Conservation (phyloP, 1,140 invertebrate species). For the Euschistus heros region DNA sequence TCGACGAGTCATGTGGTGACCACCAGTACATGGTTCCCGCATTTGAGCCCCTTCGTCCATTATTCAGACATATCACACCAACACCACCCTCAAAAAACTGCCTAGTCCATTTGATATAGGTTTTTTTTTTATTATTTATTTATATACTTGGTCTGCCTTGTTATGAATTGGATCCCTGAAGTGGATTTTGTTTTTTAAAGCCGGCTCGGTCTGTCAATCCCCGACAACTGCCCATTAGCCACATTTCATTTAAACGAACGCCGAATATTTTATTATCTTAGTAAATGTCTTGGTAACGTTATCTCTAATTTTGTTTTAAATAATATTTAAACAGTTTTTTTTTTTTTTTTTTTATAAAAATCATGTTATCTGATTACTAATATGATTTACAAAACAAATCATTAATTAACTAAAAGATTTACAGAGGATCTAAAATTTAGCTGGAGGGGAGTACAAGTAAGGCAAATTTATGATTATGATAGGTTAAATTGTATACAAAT, state of each 20-base stretch:
- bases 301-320: too few relatives aligned
- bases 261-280: constrained; percentile 14
- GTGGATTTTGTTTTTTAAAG: constrained; percentile 12
- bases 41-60: constrained; percentile 8
- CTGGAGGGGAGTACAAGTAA: too few relatives aligned
- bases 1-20: constrained; percentile 5
- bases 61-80: constrained; percentile 12
- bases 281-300: background rate
- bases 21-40: constrained; percentile 7
- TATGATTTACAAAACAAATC: too few relatives aligned
- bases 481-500: too few relatives aligned
- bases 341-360: too few relatives aligned
- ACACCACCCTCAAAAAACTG: background rate
- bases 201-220: constrained; percentile 5
- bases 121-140: constrained; percentile 9
- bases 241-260: background rate
- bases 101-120: constrained; percentile 15
- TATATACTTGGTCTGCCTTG: constrained; percentile 8
- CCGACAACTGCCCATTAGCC: constrained; percentile 1
- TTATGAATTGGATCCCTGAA: constrained; percentile 7
- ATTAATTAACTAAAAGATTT: too few relatives aligned
- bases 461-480: too few relatives aligned
- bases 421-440: too few relatives aligned
- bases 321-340: too few relatives aligned
- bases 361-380: too few relatives aligned